Evolutionary conservation across 2,888 invertebrate genomes (phyloP).

Genomic region (Zeuzera pyrina): DNA sequence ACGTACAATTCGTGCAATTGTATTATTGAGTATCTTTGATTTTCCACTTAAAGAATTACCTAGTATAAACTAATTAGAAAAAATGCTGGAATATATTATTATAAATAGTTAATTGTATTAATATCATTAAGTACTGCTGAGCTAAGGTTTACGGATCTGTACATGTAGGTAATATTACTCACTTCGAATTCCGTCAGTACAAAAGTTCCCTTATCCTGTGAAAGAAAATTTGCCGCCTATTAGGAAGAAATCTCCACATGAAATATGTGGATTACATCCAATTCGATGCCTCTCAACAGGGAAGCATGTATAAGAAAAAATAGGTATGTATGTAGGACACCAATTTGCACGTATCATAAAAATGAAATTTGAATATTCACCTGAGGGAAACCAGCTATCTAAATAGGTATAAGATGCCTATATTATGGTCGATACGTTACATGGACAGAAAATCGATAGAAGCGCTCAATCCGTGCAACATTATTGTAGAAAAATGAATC

Average conservation of each 20-base stretch:
- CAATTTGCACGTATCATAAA: conserved; percentile 38
- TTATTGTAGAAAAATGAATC: neutral
- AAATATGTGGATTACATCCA: conserved; percentile 19
- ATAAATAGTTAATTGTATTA: no score
- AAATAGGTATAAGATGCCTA: conserved; percentile 4
- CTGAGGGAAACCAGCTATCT: conserved; percentile 2
- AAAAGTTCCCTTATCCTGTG: no score
- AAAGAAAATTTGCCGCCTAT: conserved; percentile 4
- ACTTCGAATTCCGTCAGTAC: no score
- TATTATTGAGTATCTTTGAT: no score
- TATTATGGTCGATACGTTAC: conserved; percentile 7
- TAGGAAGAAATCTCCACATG: conserved; percentile 4
- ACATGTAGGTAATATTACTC: no score
- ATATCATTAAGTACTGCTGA: no score
- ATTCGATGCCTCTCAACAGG: conserved; percentile 14
- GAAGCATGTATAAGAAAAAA: conserved; percentile 18
- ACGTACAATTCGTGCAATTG: no score
- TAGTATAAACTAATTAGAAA: no score
- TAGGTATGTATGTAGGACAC: conserved; percentile 31
- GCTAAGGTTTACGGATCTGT: no score
- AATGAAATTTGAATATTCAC: conserved; percentile 48
- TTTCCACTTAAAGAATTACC: no score
- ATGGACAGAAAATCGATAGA: neutral
- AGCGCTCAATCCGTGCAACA: neutral
- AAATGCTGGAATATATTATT: no score